phyloP scores from a whole-genome alignment of 2,797 vertebrate genomes.

The Poeciliopsis presidionis region DNA sequence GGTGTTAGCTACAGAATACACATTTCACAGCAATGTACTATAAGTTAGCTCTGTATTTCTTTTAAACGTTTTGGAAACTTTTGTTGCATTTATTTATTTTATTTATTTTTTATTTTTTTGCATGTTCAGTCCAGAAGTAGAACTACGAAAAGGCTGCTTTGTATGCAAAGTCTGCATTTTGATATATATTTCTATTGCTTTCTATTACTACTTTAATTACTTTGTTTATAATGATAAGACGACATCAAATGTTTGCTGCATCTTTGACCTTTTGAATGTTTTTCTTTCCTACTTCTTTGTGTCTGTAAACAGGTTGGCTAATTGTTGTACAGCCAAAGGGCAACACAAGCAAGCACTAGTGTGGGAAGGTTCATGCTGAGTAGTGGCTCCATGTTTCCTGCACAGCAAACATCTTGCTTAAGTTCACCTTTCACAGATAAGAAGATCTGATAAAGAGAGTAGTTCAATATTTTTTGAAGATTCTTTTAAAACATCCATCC shows the following conservation, averaged over 20 bases:
- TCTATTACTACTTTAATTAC: neutral
- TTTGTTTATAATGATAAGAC: neutral
- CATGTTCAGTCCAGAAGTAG: neutral
- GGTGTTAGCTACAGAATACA: neutral
- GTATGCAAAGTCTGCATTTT: neutral
- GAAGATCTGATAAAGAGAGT: neutral
- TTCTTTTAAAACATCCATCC: neutral
- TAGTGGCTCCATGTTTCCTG: constrained; percentile 1
- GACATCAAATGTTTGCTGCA: neutral
- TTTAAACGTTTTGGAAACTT: neutral
- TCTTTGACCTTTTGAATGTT: neutral
- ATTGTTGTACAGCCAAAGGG: neutral
- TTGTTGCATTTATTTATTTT: neutral
- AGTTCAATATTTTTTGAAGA: neutral
- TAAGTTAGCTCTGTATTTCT: neutral
- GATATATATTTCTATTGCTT: neutral
- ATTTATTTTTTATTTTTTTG: neutral
- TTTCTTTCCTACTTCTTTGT: neutral
- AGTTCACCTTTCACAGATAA: neutral
- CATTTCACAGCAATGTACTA: neutral
- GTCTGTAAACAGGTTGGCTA: neutral
- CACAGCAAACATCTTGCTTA: constrained; percentile 18
- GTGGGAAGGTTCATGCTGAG: constrained; percentile 10
- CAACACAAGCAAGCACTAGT: neutral
- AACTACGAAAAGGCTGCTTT: neutral